A percentile compares a stretch with the other conserved stretches of the same genome.
phyloP scores from a whole-genome alignment of 2,888 invertebrate species.

The Ceratothoa steindachneri region DNA sequence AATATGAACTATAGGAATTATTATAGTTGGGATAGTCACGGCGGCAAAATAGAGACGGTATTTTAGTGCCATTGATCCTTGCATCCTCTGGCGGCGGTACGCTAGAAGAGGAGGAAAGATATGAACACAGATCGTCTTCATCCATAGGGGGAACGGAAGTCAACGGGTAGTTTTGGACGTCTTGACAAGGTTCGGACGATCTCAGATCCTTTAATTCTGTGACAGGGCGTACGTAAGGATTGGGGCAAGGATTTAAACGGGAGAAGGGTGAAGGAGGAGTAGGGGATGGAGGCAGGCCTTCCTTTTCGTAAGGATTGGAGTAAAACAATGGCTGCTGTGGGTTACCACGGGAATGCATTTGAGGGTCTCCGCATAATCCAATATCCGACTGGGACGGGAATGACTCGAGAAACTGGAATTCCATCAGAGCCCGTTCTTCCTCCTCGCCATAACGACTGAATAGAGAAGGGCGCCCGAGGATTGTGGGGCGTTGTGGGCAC shows the following conservation, averaged over 20 bases:
- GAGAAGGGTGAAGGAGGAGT: neutral
- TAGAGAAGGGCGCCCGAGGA: conserved; percentile 72
- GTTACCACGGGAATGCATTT: neutral
- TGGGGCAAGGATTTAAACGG: neutral
- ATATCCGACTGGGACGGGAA: conserved; percentile 34
- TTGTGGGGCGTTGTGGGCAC: conserved; percentile 60
- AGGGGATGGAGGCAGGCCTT: neutral
- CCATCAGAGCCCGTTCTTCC: conserved; percentile 71
- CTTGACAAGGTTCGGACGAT: neutral
- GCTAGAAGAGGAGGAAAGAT: neutral
- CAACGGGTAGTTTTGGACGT: neutral
- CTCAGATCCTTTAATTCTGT: neutral
- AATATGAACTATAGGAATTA: neutral
- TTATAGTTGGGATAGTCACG: neutral
- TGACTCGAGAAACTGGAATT: conserved; percentile 66
- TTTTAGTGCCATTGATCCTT: neutral
- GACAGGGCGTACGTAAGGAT: neutral
- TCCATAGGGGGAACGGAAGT: neutral
- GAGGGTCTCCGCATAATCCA: neutral
- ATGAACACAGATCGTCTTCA: neutral
- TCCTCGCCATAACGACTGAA: conserved; percentile 73
- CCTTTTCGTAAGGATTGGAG: neutral
- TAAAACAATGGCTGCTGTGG: neutral
- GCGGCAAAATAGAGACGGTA: no score
- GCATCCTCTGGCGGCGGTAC: neutral